Evolutionary conservation across 1,140 invertebrate genomes (phyloP).

Genomic region (Cotesia typhae): DNA sequence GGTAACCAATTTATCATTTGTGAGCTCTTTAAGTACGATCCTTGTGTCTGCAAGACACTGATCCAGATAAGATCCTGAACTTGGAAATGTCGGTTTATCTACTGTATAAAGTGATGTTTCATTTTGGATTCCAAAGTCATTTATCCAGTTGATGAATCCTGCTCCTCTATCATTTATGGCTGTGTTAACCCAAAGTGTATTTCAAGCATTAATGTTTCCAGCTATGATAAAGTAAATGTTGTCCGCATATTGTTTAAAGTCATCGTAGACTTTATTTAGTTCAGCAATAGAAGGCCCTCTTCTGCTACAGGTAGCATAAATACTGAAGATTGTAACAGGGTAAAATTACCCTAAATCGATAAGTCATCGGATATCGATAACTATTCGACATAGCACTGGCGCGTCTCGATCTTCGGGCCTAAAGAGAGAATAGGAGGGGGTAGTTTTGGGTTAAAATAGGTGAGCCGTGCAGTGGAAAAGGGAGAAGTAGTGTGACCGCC

Average conservation of each 20-base stretch:
- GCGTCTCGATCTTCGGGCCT: too few species aligned
- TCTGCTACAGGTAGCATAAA: neutral
- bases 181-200: conserved; percentile 20
- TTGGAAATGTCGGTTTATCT: too few species aligned
- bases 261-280: conserved; percentile 5
- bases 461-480: too few species aligned
- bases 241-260: neutral
- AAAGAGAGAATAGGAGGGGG: too few species aligned
- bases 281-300: conserved; percentile 3
- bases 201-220: conserved; percentile 31
- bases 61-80: too few species aligned
- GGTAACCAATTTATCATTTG: neutral
- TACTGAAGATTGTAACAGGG: neutral
- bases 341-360: too few species aligned
- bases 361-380: too few species aligned
- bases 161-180: conserved; percentile 17
- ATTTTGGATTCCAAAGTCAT: neutral
- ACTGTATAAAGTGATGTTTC: neutral
- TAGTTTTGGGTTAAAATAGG: too few species aligned
- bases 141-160: conserved; percentile 9
- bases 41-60: too few species aligned
- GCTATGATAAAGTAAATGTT: conserved; percentile 31
- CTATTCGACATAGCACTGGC: too few species aligned
- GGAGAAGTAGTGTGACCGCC: too few species aligned
- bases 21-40: neutral